These are phyloP conservation scores for Huso huso DNA, from an alignment of 2,797 vertebrate species.

Conservation along the genomic window DNA sequence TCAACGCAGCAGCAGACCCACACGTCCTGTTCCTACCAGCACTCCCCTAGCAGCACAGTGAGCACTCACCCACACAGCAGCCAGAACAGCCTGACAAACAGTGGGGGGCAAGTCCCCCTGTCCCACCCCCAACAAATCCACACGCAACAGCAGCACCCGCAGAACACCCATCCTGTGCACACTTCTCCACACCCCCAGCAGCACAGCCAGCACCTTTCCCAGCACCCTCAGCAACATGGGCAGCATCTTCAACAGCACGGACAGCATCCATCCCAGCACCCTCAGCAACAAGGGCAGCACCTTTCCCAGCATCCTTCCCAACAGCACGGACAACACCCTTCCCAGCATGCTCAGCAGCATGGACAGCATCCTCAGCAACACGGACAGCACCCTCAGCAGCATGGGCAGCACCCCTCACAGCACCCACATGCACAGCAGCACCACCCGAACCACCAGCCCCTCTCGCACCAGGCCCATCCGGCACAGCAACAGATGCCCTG, in stretches of 20 bases:
- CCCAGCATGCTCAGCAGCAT: slow-evolving; percentile 56
- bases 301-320: slow-evolving; percentile 33
- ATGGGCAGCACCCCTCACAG: slow-evolving; percentile 38
- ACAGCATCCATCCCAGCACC: slow-evolving; percentile 47
- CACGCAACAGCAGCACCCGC: slow-evolving; percentile 32
- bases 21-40: slow-evolving; percentile 86
- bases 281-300: slow-evolving; percentile 37
- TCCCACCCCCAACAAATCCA: slow-evolving; percentile 69
- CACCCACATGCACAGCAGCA: slow-evolving; percentile 46
- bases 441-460: slow-evolving; percentile 71
- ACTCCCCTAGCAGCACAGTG: slow-evolving; percentile 77
- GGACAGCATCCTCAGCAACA: slow-evolving; percentile 68
- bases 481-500: slow-evolving; percentile 80
- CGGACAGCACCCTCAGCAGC: slow-evolving; percentile 35
- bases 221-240: slow-evolving; percentile 52
- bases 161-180: slow-evolving; percentile 42
- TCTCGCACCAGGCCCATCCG: slow-evolving; percentile 70
- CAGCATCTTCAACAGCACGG: slow-evolving; percentile 28
- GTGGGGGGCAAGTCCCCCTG: slow-evolving; percentile 71
- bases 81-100: slow-evolving; percentile 75
- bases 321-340: slow-evolving; percentile 25
- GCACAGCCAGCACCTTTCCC: slow-evolving; percentile 58
- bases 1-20: slow-evolving; percentile 77
- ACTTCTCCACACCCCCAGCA: slow-evolving; percentile 45
- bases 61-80: slow-evolving; percentile 62